These are phyloP conservation scores for Erannis defoliaria DNA, from an alignment of 2,888 invertebrate genomes.

Conservation along the genomic window DNA sequence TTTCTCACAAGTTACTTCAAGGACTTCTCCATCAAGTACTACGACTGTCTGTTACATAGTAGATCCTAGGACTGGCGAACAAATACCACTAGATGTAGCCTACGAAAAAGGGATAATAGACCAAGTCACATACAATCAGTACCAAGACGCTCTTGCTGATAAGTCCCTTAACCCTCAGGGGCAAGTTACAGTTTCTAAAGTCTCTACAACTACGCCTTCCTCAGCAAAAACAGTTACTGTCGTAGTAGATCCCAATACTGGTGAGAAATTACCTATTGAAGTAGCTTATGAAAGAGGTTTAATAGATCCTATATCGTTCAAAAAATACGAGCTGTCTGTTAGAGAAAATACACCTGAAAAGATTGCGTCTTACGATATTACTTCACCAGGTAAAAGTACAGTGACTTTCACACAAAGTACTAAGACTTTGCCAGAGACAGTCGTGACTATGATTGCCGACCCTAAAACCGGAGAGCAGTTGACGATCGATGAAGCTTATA, in stretches of 20 bases:
- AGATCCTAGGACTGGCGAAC: slow-evolving; percentile 93
- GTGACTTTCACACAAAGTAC: slow-evolving; percentile 51
- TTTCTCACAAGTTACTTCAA: slow-evolving; percentile 55
- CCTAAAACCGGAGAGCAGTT: slow-evolving; percentile 91
- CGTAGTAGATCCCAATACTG: slow-evolving; percentile 91
- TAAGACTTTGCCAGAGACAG: slow-evolving; percentile 52
- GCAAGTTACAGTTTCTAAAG: slow-evolving; percentile 52
- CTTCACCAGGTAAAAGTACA: slow-evolving; percentile 47
- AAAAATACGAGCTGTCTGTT: slow-evolving; percentile 78
- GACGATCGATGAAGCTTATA: slow-evolving; percentile 88
- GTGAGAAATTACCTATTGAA: slow-evolving; percentile 90
- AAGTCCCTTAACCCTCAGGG: slow-evolving; percentile 33
- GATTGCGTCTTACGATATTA: slow-evolving; percentile 40
- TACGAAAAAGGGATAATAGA: slow-evolving; percentile 87
- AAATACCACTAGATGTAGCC: slow-evolving; percentile 92
- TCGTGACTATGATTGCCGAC: slow-evolving; percentile 80
- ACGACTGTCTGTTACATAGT: slow-evolving; percentile 72
- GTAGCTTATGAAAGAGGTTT: slow-evolving; percentile 87
- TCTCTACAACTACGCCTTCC: slow-evolving; percentile 73
- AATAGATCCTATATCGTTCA: slow-evolving; percentile 79
- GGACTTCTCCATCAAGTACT: slow-evolving; percentile 37
- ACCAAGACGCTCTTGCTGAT: slow-evolving; percentile 33
- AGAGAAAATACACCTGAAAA: slow-evolving; percentile 60
- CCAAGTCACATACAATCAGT: slow-evolving; percentile 49
- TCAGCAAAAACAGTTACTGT: slow-evolving; percentile 48